phyloP scores from a whole-genome alignment of 2,888 invertebrate species.

The Ophioninae sp. region DNA sequence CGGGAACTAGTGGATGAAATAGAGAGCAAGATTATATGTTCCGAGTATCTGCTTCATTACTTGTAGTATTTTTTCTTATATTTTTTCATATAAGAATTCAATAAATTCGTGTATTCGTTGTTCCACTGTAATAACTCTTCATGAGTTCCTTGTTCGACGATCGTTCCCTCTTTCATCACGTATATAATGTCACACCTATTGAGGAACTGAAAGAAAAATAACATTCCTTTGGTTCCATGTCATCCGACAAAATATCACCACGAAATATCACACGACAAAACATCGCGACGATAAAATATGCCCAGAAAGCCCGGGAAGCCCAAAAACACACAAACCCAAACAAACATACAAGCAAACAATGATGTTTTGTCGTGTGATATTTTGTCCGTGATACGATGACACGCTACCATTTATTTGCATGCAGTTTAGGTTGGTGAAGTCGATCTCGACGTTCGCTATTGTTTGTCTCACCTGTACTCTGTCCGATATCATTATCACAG shows the following conservation, averaged over 20 bases:
- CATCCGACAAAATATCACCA: no score
- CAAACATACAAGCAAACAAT: no score
- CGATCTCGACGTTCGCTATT: neutral
- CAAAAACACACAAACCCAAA: no score
- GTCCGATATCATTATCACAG: constrained; percentile 69
- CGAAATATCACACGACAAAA: no score
- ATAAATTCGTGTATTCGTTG: constrained; percentile 70
- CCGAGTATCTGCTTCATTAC: constrained; percentile 22
- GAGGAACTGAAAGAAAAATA: constrained; percentile 80
- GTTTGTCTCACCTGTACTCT: constrained; percentile 63
- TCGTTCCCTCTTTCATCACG: constrained; percentile 82
- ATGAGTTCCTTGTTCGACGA: constrained; percentile 83
- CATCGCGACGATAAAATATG: no score
- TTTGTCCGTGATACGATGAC: no score
- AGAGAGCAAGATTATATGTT: neutral
- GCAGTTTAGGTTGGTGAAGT: neutral
- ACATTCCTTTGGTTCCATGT: no score
- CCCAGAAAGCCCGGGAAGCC: no score
- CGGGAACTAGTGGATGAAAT: neutral
- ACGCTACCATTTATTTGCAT: neutral
- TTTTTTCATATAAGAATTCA: constrained; percentile 63
- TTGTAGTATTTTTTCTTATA: constrained; percentile 67
- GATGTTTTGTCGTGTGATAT: no score
- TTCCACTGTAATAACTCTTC: constrained; percentile 79
- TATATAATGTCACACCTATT: constrained; percentile 83